Conservation (phyloP, 2,888 invertebrate genomes). For the Himalopsyche anomala region DNA sequence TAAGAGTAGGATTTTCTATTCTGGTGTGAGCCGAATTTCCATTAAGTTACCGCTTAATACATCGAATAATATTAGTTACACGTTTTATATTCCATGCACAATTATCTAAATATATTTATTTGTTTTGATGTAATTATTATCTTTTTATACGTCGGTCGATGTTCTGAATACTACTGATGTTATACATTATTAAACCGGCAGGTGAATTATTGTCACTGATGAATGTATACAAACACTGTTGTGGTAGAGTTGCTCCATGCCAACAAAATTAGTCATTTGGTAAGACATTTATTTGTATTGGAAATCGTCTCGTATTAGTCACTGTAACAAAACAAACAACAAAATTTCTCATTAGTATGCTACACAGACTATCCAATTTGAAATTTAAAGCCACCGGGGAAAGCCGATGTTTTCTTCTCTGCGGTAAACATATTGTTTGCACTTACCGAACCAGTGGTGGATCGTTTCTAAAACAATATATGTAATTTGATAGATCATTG, state of each 20-base stretch:
- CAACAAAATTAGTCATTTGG: not conserved
- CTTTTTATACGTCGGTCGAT: too few species aligned
- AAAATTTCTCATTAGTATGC: slow-evolving; percentile 9
- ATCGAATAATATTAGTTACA: too few species aligned
- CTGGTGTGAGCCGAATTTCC: too few species aligned
- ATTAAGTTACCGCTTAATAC: too few species aligned
- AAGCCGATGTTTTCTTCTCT: slow-evolving; percentile 4
- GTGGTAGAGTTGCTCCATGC: not conserved
- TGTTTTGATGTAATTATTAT: too few species aligned
- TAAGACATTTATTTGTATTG: not conserved
- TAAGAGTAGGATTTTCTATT: too few species aligned
- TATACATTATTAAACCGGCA: too few species aligned
- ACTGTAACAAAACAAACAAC: not conserved
- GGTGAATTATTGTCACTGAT: too few species aligned
- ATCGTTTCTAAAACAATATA: not conserved
- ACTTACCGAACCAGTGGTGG: not conserved
- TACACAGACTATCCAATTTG: not conserved
- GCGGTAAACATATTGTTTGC: not conserved
- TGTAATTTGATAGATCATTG: too few species aligned
- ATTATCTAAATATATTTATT: too few species aligned
- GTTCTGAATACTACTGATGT: too few species aligned
- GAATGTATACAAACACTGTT: not conserved
- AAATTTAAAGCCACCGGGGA: not conserved
- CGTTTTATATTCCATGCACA: too few species aligned
- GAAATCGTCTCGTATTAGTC: not conserved